Evolutionary conservation across 2,888 invertebrate species (phyloP).

Genomic region (Tetranychus truncatus): DNA sequence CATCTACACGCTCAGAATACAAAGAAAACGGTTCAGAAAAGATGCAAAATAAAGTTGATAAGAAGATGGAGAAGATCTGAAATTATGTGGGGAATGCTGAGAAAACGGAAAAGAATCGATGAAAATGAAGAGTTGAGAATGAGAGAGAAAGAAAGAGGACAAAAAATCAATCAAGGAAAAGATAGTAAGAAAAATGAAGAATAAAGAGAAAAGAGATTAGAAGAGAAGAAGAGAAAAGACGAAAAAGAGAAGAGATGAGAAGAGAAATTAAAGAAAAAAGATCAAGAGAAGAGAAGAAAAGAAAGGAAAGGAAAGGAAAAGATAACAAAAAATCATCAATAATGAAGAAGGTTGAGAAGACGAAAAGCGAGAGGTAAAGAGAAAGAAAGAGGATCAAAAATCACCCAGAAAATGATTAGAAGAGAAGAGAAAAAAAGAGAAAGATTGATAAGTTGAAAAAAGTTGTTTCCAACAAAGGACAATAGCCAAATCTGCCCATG

Average conservation of each 20-base stretch:
- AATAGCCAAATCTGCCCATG: too few species aligned
- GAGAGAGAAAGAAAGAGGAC: background rate
- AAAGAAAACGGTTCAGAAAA: background rate
- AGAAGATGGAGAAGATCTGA: background rate
- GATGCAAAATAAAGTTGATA: too few species aligned
- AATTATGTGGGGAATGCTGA: background rate
- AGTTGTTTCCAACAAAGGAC: too few species aligned
- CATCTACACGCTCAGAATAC: background rate
- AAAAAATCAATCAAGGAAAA: background rate
- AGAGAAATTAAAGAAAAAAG: too few species aligned
- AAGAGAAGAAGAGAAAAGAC: too few species aligned
- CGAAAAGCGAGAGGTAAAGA: background rate
- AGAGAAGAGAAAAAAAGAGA: background rate
- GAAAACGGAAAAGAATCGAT: background rate
- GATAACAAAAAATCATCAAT: background rate
- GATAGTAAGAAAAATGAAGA: background rate
- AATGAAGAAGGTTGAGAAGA: background rate
- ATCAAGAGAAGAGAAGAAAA: background rate
- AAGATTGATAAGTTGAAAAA: too few species aligned
- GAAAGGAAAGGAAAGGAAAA: constrained; percentile 7
- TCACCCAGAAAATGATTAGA: background rate
- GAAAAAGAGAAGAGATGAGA: too few species aligned
- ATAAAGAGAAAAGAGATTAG: background rate
- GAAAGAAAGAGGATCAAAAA: background rate
- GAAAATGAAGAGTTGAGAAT: background rate